Conservation (phyloP, 23 tunicate genomes). For the Halocynthia aurantium region DNA sequence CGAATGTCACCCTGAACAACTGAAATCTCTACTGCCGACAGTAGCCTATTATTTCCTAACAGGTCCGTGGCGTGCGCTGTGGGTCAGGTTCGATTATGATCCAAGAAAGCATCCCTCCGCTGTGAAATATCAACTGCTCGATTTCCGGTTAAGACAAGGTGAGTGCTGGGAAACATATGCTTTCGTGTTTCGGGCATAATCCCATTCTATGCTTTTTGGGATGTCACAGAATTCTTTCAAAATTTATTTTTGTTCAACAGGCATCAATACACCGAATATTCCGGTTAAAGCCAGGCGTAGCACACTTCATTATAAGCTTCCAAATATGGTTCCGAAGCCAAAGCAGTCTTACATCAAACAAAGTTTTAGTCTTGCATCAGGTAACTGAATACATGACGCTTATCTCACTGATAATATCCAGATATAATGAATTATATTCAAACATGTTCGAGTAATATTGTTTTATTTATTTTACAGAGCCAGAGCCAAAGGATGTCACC, state of each 20-base stretch:
- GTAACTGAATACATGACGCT: too few relatives aligned
- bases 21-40: conserved; percentile 52
- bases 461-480: too few relatives aligned
- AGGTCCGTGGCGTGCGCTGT: conserved; percentile 81
- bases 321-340: conserved; percentile 23
- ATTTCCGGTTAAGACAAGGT: conserved; percentile 75
- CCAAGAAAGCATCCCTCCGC: conserved; percentile 43
- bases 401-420: too few relatives aligned
- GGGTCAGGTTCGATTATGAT: conserved; percentile 78
- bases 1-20: neutral
- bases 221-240: too few relatives aligned
- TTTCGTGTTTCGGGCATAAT: neutral
- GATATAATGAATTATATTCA: too few relatives aligned
- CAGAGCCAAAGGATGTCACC: too few relatives aligned
- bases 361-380: too few relatives aligned
- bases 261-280: conserved; percentile 32
- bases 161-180: neutral
- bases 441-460: too few relatives aligned
- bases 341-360: neutral
- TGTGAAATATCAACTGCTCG: conserved; percentile 48
- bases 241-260: neutral
- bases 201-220: neutral
- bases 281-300: conserved; percentile 75
- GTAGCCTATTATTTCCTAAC: conserved; percentile 57
- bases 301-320: conserved; percentile 51